Percentiles rank a stretch among this genome's conserved stretches.
These are phyloP conservation scores for Venustaconcha ellipsiformis DNA, from an alignment of 1,140 invertebrate genomes.

Conservation along the genomic window DNA sequence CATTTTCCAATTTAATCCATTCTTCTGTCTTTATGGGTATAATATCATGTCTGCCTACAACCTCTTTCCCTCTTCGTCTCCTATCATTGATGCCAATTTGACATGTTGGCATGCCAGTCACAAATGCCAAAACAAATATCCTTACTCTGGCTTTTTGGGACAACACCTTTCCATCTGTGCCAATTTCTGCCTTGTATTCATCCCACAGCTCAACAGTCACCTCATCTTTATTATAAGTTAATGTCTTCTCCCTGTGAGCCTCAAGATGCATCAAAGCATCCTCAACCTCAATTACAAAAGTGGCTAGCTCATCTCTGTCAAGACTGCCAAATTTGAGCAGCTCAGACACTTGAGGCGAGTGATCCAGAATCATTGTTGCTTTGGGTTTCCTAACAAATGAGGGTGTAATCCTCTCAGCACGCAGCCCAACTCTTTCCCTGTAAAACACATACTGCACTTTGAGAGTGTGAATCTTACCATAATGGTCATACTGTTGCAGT, in stretches of 20 bases:
- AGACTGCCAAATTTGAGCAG: conserved; percentile 95
- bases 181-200: conserved; percentile 95
- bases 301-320: conserved; percentile 89
- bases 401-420: conserved; percentile 88
- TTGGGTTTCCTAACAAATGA: conserved; percentile 66
- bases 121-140: conserved; percentile 94
- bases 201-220: conserved; percentile 97
- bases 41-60: conserved; percentile 98
- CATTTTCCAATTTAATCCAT: conserved; percentile 96
- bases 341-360: conserved; percentile 94
- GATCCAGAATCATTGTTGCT: conserved; percentile 85
- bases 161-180: conserved; percentile 78
- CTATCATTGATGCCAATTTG: conserved; percentile 98
- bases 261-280: conserved; percentile 75
- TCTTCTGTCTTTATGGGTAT: conserved; percentile 99
- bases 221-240: conserved; percentile 98
- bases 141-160: conserved; percentile 95
- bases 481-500: conserved; percentile 98
- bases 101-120: conserved; percentile 83
- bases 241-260: conserved; percentile 70
- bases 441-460: conserved; percentile 99
- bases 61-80: conserved; percentile 96
- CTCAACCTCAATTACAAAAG: conserved; percentile 90
- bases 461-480: conserved; percentile 98
- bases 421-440: conserved; percentile 95